Evolutionary conservation across 2,888 invertebrate genomes (phyloP).

Genomic region (Brenthis daphne): DNA sequence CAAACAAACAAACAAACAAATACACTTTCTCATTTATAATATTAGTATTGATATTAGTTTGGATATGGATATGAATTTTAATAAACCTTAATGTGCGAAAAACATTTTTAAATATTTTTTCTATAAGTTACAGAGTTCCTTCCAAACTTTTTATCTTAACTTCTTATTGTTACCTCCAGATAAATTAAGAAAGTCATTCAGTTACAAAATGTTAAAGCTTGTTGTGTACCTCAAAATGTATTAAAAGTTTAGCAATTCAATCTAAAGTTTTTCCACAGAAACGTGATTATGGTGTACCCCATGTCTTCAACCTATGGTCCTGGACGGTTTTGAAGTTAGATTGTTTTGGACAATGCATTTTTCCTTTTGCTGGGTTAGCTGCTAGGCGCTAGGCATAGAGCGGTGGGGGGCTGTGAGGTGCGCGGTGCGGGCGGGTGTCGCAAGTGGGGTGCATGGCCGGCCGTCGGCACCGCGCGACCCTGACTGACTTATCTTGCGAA

Average conservation of each 20-base stretch:
- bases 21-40: too few species aligned
- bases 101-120: neutral
- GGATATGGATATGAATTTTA: too few species aligned
- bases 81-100: neutral
- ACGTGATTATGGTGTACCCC: neutral
- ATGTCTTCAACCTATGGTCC: neutral
- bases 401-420: conserved; percentile 44
- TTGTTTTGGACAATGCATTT: conserved; percentile 34
- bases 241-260: conserved; percentile 15
- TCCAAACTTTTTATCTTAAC: conserved; percentile 12
- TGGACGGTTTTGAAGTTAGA: neutral
- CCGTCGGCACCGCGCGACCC: conserved; percentile 81
- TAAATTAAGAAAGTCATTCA: conserved; percentile 13
- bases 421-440: conserved; percentile 60
- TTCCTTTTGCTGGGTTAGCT: conserved; percentile 47
- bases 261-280: conserved; percentile 24
- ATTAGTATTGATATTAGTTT: too few species aligned
- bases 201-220: conserved; percentile 10
- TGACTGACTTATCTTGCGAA: conserved; percentile 81
- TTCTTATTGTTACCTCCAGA: conserved; percentile 9
- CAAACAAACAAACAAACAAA: too few species aligned
- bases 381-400: conserved; percentile 36
- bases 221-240: conserved; percentile 11
- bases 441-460: conserved; percentile 79
- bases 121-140: conserved; percentile 8